A percentile compares a stretch with the other conserved stretches of the same genome.
Conservation (phyloP, 2,888 invertebrate genomes). For the Endomychus coccineus region DNA sequence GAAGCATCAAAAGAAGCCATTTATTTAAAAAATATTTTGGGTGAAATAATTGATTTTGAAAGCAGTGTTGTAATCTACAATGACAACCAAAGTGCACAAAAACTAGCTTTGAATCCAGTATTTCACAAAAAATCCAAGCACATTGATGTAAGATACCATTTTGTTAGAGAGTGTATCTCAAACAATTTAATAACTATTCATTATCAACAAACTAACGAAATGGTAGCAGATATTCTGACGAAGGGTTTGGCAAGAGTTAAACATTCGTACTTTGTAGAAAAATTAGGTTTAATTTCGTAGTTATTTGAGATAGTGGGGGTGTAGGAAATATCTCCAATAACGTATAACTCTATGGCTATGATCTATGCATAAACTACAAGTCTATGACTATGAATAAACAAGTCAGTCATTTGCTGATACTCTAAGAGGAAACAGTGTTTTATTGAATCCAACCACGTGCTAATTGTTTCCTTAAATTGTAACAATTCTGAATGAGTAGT, state of each 20-base stretch:
- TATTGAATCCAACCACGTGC: no score
- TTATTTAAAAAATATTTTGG: slow-evolving; percentile 17
- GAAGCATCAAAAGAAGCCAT: slow-evolving; percentile 25
- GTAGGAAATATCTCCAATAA: no score
- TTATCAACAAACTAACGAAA: slow-evolving; percentile 4
- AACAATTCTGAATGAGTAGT: no score
- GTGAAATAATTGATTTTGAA: slow-evolving; percentile 12
- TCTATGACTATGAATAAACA: no score
- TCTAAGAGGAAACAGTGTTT: no score
- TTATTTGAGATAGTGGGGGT: no score
- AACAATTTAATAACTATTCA: slow-evolving; percentile 2
- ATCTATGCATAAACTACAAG: no score
- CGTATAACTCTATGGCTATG: no score
- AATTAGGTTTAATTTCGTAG: no score
- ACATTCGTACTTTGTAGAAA: slow-evolving; percentile 5
- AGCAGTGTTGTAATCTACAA: slow-evolving; percentile 11
- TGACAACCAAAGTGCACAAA: slow-evolving; percentile 22
- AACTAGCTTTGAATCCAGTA: slow-evolving; percentile 18
- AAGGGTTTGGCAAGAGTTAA: slow-evolving; percentile 4
- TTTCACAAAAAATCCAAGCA: slow-evolving; percentile 13
- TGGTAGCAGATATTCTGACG: slow-evolving; percentile 8
- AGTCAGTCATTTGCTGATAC: no score
- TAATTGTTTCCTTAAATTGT: no score
- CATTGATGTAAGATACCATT: slow-evolving; percentile 5
- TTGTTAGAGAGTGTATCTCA: slow-evolving; percentile 4